phyloP scores from a whole-genome alignment of 2,797 vertebrate genomes.

The Centroberyx gerrardi region DNA sequence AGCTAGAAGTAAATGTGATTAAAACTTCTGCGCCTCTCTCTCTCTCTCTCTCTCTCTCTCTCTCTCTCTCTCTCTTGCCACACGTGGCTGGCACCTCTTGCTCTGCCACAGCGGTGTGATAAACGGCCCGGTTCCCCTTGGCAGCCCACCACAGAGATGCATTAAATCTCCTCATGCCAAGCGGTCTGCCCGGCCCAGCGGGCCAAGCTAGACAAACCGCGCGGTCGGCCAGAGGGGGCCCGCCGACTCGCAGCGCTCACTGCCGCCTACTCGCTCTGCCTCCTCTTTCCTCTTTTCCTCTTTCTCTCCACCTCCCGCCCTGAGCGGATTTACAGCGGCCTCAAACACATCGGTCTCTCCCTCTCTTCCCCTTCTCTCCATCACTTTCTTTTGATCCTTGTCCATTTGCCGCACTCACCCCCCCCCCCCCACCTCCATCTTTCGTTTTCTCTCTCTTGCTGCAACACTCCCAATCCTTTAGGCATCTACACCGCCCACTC shows the following conservation, averaged over 20 bases:
- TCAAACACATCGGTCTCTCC: slow-evolving; percentile 43
- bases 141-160: slow-evolving; percentile 42
- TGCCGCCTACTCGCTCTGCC: slow-evolving; percentile 36
- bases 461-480: background rate
- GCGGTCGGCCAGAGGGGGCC: slow-evolving; percentile 12
- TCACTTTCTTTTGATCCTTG: slow-evolving; percentile 39
- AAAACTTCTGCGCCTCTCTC: background rate
- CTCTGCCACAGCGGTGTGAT: slow-evolving; percentile 36
- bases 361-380: slow-evolving; percentile 18
- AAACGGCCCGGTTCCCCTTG: slow-evolving; percentile 37
- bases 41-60: background rate
- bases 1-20: slow-evolving; percentile 28
- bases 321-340: slow-evolving; percentile 34
- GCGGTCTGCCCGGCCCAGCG: slow-evolving; percentile 28
- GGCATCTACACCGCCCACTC: background rate
- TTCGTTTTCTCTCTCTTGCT: slow-evolving; percentile 9
- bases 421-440: slow-evolving; percentile 25
- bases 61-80: background rate
- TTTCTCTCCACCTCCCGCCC: slow-evolving; percentile 25
- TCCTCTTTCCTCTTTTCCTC: slow-evolving; percentile 1
- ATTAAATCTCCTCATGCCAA: slow-evolving; percentile 68
- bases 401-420: slow-evolving; percentile 9
- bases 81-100: slow-evolving; percentile 8
- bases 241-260: slow-evolving; percentile 22
- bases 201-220: slow-evolving; percentile 46